A percentile compares a stretch with the other conserved stretches of the same genome.
phyloP scores from a whole-genome alignment of 2,113 vertebrate genomes.

The Paramisgurnus dabryanus region DNA sequence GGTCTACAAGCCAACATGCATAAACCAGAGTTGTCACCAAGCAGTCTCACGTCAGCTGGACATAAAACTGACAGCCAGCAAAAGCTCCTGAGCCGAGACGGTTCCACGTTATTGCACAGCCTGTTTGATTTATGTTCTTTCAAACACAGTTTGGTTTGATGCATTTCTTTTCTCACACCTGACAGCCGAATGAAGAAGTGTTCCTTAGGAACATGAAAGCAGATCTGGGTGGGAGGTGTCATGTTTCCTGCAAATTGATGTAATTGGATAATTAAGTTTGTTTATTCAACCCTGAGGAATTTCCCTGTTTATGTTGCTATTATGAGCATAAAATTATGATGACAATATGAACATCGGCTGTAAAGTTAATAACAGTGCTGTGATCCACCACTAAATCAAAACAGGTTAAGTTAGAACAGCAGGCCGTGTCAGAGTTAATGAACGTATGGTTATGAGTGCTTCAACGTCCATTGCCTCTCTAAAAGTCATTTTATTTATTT shows the following conservation, averaged over 20 bases:
- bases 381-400: background rate
- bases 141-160: slow-evolving; percentile 40
- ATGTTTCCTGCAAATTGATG: slow-evolving; percentile 10
- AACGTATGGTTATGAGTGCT: no score
- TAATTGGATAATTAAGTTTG: slow-evolving; percentile 31
- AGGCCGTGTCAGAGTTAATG: background rate
- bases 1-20: slow-evolving; percentile 12
- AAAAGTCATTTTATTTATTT: no score
- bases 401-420: background rate
- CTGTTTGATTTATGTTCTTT: slow-evolving; percentile 45
- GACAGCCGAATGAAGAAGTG: slow-evolving; percentile 18
- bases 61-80: slow-evolving; percentile 37
- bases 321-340: background rate
- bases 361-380: background rate
- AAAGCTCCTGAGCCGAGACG: slow-evolving; percentile 28
- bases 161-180: slow-evolving; percentile 39
- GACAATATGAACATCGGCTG: background rate
- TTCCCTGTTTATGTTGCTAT: background rate
- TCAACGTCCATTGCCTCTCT: no score
- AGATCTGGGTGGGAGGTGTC: slow-evolving; percentile 2
- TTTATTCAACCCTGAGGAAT: slow-evolving; percentile 13
- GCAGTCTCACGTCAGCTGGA: slow-evolving; percentile 33
- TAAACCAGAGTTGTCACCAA: slow-evolving; percentile 45
- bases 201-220: background rate
- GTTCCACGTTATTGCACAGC: slow-evolving; percentile 41